These are phyloP conservation scores for Oxygymnocypris stewartii DNA, from an alignment of 2,113 vertebrate species.

Conservation along the genomic window DNA sequence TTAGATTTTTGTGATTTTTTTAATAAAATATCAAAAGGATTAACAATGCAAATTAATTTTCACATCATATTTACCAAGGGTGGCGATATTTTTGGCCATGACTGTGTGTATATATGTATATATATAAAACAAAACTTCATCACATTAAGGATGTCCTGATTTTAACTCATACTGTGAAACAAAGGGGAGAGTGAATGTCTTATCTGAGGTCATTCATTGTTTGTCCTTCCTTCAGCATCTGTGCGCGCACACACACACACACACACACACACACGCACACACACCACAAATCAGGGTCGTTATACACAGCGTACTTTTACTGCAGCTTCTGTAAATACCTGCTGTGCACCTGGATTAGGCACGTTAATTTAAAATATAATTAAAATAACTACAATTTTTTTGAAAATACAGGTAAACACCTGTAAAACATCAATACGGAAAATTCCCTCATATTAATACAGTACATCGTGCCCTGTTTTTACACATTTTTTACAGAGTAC, in stretches of 20 bases:
- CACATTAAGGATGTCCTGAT: neutral
- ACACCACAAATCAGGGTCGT: slow-evolving; percentile 54
- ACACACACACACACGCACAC: slow-evolving; percentile 28
- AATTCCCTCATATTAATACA: too few relatives aligned
- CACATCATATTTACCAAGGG: too few relatives aligned
- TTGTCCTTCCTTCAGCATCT: slow-evolving; percentile 43
- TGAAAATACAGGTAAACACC: too few relatives aligned
- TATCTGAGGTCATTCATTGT: slow-evolving; percentile 33
- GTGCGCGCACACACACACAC: slow-evolving; percentile 22
- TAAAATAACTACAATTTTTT: neutral
- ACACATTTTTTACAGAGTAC: too few relatives aligned
- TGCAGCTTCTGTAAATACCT: slow-evolving; percentile 54
- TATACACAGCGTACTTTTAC: slow-evolving; percentile 54
- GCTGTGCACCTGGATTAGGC: slow-evolving; percentile 44
- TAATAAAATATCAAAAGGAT: too few relatives aligned
- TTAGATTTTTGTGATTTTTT: too few relatives aligned
- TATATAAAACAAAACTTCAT: too few relatives aligned
- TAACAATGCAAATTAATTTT: too few relatives aligned
- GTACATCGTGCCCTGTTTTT: too few relatives aligned
- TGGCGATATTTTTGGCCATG: too few relatives aligned
- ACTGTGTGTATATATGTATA: too few relatives aligned
- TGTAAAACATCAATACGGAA: too few relatives aligned
- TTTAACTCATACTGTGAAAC: neutral
- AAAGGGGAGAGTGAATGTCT: neutral
- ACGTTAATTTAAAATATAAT: neutral